Evolutionary conservation across 2,888 invertebrate genomes (phyloP).

Genomic region (Eurois occulta): DNA sequence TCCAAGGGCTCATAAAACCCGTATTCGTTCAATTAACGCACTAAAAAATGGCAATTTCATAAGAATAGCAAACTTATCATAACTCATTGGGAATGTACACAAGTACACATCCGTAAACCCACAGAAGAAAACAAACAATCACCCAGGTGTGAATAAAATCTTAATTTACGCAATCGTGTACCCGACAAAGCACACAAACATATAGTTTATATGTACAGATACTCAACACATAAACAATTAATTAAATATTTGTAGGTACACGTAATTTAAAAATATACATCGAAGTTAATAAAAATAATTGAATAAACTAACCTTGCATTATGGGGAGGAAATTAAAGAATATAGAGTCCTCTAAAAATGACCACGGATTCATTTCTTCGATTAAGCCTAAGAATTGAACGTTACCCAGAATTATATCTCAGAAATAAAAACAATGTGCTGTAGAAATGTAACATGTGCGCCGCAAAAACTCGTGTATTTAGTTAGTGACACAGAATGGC

Average conservation of each 20-base stretch:
- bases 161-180: constrained; percentile 17
- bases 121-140: not conserved
- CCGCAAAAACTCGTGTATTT: no score
- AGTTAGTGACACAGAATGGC: no score
- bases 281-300: constrained; percentile 16
- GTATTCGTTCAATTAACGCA: not conserved
- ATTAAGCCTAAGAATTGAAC: no score
- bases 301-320: not conserved
- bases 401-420: no score
- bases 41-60: not conserved
- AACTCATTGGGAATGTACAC: constrained; percentile 43
- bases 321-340: not conserved
- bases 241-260: constrained; percentile 37
- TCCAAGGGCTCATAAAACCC: not conserved
- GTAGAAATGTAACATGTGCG: no score
- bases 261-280: constrained; percentile 19
- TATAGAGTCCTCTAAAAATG: not conserved
- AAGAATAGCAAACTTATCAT: not conserved
- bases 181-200: constrained; percentile 1
- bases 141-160: constrained; percentile 2
- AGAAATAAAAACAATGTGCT: no score
- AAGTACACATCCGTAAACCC: constrained; percentile 28
- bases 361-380: not conserved
- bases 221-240: constrained; percentile 29
- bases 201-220: not conserved